Conservation (phyloP, 1,140 invertebrate genomes). For the Hypsibius dujardini region DNA sequence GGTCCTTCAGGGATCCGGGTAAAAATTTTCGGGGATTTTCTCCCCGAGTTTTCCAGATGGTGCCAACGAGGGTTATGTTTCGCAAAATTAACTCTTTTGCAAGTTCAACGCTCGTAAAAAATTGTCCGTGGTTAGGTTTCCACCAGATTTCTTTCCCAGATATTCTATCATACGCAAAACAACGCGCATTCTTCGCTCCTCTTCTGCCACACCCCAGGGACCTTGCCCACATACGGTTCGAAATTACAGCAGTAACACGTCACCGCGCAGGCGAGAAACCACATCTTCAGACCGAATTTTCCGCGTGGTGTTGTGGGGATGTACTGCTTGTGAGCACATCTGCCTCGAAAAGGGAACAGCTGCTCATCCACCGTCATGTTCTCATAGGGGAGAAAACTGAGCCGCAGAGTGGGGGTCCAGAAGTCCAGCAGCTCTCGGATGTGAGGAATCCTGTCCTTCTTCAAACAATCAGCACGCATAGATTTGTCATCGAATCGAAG, state of each 20-base stretch:
- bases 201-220: neutral
- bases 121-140: constrained; percentile 32
- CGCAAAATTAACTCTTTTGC: constrained; percentile 22
- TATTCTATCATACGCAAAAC: constrained; percentile 27
- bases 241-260: constrained; percentile 21
- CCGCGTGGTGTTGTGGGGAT: constrained; percentile 35
- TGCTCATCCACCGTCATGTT: constrained; percentile 28
- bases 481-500: constrained; percentile 26
- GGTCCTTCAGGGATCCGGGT: neutral
- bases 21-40: constrained; percentile 29
- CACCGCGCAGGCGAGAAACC: constrained; percentile 23
- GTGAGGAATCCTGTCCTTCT: constrained; percentile 25
- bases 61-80: constrained; percentile 32
- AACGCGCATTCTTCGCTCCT: constrained; percentile 22
- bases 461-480: constrained; percentile 21
- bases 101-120: constrained; percentile 32
- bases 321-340: constrained; percentile 28
- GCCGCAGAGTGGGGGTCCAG: constrained; percentile 19
- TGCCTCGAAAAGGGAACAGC: constrained; percentile 25
- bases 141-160: constrained; percentile 26
- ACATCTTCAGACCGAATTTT: constrained; percentile 35
- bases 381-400: constrained; percentile 21
- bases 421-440: constrained; percentile 25
- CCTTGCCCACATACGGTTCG: constrained; percentile 23
- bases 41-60: constrained; percentile 34